Base-by-base conservation (phyloP, 2,797 vertebrate species). In the Rallus crepitans region DNA sequence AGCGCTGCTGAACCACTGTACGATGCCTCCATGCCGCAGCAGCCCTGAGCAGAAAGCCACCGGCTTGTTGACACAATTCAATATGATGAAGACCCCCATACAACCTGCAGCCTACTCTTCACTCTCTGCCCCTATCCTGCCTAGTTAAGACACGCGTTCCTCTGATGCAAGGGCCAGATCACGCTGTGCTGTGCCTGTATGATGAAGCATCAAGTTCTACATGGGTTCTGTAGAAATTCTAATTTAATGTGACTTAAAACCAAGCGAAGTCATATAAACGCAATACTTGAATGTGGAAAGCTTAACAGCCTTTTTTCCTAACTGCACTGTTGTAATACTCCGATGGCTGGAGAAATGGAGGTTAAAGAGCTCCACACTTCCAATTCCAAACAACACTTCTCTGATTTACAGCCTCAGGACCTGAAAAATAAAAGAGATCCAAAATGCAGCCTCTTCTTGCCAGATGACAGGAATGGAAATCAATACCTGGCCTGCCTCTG, bases 1-100 rank as follows among this genome's bases (percentile, higher is more conserved):
- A 82, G 6, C 8, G 53, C 33, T 60, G 8, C 28, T 16, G 39
- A 39, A 48, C 37, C 68, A 23, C 72, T 39, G 11, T 2, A 9
- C 1, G 25, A 66, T 30, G 48, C 23, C 56, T 53, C 24, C 45
- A 33, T 3, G 24, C 31, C 0, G 0, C 45, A 23, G 33, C 1
- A 5, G 33, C 37, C 45, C 69, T 6, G 0, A 48, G 21, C 6
- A 66, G 56, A 39, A 42, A 6, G 3, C 52, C 52, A 30, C 28
- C 10, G 30, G 28, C 11, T 57, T 76, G 18, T n/a, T 31, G 50
- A 35, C 4, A 1, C 30, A 33, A 42, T 6, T 85, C 50, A 39
- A 3, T 1, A n/a, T 2, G 20, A 25, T 25, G 57, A 82, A 23
- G 35, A 37, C 11, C 5, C 12, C 20, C 17, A 30, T 6, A 16